phyloP scores from a whole-genome alignment of 2,888 invertebrate species.

The Leucophenga maculata region DNA sequence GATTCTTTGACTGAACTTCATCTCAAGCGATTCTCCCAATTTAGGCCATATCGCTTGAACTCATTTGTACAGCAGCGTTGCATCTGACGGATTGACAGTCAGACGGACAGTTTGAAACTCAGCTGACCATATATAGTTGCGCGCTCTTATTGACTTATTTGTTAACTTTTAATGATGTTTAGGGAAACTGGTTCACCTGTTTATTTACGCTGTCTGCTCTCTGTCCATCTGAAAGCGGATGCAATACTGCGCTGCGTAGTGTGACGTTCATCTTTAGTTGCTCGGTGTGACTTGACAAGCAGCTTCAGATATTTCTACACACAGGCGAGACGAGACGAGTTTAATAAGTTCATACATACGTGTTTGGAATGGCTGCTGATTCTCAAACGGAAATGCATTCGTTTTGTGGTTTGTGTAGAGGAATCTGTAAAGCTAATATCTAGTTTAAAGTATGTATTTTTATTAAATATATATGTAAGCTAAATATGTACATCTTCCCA shows the following conservation, averaged over 20 bases:
- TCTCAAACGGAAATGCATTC: no score
- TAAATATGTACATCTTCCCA: no score
- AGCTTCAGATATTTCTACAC: no score
- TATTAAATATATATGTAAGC: no score
- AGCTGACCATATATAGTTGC: slow-evolving; percentile 52
- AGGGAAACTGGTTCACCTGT: slow-evolving; percentile 58
- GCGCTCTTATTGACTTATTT: slow-evolving; percentile 40
- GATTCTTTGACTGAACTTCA: background rate
- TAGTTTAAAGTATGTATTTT: no score
- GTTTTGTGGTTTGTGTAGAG: no score
- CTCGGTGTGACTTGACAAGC: slow-evolving; percentile 2
- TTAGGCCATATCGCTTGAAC: slow-evolving; percentile 21
- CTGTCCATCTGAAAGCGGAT: slow-evolving; percentile 51
- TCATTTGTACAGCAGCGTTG: background rate
- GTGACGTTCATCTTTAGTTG: slow-evolving; percentile 56
- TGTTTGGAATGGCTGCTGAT: no score
- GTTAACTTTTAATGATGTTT: slow-evolving; percentile 58
- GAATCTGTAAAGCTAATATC: no score
- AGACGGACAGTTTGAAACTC: no score
- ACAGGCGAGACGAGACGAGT: no score
- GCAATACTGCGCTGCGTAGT: slow-evolving; percentile 41
- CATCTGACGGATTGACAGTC: background rate
- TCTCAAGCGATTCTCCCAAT: background rate
- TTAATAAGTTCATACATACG: no score
- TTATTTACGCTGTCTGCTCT: background rate